phyloP scores from a whole-genome alignment of 2,888 invertebrate genomes.

The Dasypolia templi region DNA sequence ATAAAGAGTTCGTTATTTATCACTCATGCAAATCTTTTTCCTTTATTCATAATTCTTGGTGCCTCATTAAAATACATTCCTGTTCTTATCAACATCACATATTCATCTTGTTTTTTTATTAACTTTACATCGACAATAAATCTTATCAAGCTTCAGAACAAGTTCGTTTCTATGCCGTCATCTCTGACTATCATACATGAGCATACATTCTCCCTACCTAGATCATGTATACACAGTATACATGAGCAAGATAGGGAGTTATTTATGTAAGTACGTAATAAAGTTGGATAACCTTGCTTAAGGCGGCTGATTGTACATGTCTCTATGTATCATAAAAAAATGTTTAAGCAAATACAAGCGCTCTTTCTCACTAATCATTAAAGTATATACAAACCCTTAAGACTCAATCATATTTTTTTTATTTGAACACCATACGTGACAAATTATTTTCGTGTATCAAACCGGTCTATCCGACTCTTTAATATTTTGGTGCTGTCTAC shows the following conservation, averaged over 20 bases:
- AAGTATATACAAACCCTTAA: too few species aligned
- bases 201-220: too few species aligned
- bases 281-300: not conserved
- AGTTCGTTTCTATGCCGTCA: not conserved
- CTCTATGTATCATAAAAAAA: too few species aligned
- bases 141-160: not conserved
- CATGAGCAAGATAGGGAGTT: not conserved
- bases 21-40: slow-evolving; percentile 11
- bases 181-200: not conserved
- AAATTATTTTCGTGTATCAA: slow-evolving; percentile 59
- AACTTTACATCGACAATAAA: not conserved
- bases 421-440: not conserved
- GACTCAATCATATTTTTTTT: not conserved
- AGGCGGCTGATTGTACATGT: not conserved
- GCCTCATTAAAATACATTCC: slow-evolving; percentile 47
- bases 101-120: too few species aligned
- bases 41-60: slow-evolving; percentile 8
- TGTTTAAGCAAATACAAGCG: not conserved
- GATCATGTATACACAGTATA: too few species aligned
- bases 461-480: slow-evolving; percentile 38
- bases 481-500: slow-evolving; percentile 70
- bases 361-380: not conserved
- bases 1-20: not conserved
- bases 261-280: too few species aligned
- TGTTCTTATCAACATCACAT: slow-evolving; percentile 19